Percentiles rank a stretch among this genome's conserved stretches.
Conservation (phyloP, 1,140 invertebrate species). For the Chrysoperla carnea region DNA sequence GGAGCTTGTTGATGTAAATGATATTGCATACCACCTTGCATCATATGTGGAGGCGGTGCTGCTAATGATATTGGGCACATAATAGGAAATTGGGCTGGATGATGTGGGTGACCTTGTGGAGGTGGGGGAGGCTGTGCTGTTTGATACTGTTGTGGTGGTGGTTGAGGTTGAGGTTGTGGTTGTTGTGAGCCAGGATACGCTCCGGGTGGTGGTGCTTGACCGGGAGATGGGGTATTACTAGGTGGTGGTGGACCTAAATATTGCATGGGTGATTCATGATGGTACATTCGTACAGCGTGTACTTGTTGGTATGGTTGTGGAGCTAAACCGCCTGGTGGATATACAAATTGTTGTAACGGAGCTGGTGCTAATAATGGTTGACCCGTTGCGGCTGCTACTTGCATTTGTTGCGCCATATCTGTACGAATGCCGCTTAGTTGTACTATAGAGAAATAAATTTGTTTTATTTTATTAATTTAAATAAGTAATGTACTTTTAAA, state of each 20-base stretch:
- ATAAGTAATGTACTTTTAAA: neutral
- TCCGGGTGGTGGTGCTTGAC: constrained; percentile 28
- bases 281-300: constrained; percentile 39
- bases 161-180: constrained; percentile 33
- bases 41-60: constrained; percentile 31
- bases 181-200: constrained; percentile 34
- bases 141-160: constrained; percentile 22
- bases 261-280: constrained; percentile 36
- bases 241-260: constrained; percentile 41
- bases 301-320: constrained; percentile 41
- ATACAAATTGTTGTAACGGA: constrained; percentile 38
- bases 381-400: constrained; percentile 55
- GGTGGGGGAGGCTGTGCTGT: constrained; percentile 27
- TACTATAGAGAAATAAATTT: constrained; percentile 23
- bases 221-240: constrained; percentile 41
- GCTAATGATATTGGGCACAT: constrained; percentile 32
- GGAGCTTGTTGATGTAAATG: constrained; percentile 28
- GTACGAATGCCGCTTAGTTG: constrained; percentile 36
- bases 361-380: constrained; percentile 63
- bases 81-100: constrained; percentile 27
- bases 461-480: constrained; percentile 2
- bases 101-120: constrained; percentile 23
- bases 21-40: constrained; percentile 29
- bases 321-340: constrained; percentile 23
- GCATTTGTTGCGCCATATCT: constrained; percentile 49